phyloP scores from a whole-genome alignment of 2,113 vertebrate species.

The Anarhynchus alexandrinus region DNA sequence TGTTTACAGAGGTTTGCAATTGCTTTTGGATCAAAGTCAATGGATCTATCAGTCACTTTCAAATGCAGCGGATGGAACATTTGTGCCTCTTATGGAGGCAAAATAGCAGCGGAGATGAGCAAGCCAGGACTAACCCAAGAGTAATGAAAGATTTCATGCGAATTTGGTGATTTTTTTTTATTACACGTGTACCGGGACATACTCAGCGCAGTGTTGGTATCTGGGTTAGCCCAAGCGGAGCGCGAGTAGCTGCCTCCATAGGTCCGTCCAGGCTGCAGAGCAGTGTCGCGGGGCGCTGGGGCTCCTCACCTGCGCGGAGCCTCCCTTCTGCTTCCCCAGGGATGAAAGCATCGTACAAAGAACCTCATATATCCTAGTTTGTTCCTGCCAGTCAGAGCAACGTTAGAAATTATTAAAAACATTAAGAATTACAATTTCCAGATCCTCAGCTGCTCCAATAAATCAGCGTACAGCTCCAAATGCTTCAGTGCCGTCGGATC shows the following conservation, averaged over 20 bases:
- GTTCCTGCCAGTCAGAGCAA: not conserved
- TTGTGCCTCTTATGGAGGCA: rapidly evolving
- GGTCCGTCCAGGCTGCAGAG: not conserved
- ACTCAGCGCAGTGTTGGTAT: too few species aligned
- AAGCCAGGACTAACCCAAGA: not conserved
- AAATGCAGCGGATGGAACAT: not conserved
- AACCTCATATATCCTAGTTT: rapidly evolving
- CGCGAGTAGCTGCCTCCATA: not conserved
- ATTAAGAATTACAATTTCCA: not conserved
- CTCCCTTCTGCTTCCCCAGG: not conserved
- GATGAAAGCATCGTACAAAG: not conserved
- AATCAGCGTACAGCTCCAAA: conserved; percentile 5
- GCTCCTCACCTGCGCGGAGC: not conserved
- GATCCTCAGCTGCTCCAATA: conserved; percentile 38
- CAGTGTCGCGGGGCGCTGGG: rapidly evolving
- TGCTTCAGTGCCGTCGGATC: not conserved
- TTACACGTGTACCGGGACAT: rapidly evolving
- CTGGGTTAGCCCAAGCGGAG: not conserved
- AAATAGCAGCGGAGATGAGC: not conserved
- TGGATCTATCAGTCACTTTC: not conserved
- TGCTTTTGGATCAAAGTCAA: not conserved
- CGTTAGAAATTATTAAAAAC: not conserved
- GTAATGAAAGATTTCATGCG: not conserved
- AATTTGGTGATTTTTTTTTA: not conserved
- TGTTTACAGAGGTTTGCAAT: not conserved